Conservation (phyloP, 2,113 vertebrate genomes). For the Forbesichthys papilliferus region DNA sequence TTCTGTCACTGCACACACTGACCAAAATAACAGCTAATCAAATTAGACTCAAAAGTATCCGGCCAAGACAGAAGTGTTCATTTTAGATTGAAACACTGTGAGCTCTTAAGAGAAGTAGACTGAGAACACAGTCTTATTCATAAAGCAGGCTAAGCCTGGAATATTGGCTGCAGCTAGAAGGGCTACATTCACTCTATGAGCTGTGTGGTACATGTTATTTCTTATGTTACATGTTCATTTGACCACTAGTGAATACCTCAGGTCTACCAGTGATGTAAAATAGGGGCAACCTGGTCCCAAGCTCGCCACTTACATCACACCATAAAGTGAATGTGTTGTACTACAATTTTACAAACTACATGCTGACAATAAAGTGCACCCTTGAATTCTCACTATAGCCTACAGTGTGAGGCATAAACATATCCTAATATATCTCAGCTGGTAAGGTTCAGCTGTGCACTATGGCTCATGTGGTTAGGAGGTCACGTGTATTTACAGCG, state of each 20-base stretch:
- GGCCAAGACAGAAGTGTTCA: too few species aligned
- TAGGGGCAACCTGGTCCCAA: background rate
- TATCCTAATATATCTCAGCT: slow-evolving; percentile 48
- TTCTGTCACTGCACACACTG: too few species aligned
- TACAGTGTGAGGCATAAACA: slow-evolving; percentile 25
- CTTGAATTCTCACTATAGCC: slow-evolving; percentile 14
- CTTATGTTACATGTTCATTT: too few species aligned
- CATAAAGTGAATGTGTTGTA: background rate
- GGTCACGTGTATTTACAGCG: slow-evolving; percentile 21
- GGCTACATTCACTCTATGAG: too few species aligned
- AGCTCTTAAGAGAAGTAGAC: too few species aligned
- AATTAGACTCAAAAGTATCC: too few species aligned
- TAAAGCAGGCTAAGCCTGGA: background rate
- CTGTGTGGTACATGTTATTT: too few species aligned
- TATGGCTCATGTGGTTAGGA: slow-evolving; percentile 3
- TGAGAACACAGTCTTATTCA: background rate
- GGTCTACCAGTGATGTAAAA: background rate
- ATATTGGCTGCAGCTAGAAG: background rate
- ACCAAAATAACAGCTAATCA: too few species aligned
- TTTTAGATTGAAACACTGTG: too few species aligned
- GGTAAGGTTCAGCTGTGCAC: slow-evolving; percentile 11
- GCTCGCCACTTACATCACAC: background rate
- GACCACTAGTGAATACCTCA: too few species aligned
- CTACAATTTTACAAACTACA: background rate
- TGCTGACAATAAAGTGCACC: background rate